Conservation (phyloP, 2,888 invertebrate genomes). For the Agrotis clavis region DNA sequence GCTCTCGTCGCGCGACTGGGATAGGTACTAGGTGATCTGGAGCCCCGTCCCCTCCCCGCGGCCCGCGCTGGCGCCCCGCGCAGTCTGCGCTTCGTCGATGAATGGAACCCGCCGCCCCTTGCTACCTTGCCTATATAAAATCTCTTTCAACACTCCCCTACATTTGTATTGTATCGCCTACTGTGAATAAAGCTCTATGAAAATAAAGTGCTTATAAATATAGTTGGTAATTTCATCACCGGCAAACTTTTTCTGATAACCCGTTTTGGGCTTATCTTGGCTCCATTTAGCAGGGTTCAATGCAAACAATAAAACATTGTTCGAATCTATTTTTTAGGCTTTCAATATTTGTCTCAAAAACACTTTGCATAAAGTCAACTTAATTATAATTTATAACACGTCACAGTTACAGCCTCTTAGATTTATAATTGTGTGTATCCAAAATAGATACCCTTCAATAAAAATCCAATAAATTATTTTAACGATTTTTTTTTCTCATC, state of each 20-base stretch:
- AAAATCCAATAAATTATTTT: conserved; percentile 1
- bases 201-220: conserved; percentile 83
- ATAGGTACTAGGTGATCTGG: conserved; percentile 82
- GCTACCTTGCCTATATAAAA: conserved; percentile 77
- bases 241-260: conserved; percentile 49
- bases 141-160: conserved; percentile 78
- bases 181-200: conserved; percentile 83
- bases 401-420: conserved; percentile 7
- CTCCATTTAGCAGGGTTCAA: conserved; percentile 9
- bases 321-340: conserved; percentile 32
- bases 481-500: not conserved
- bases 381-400: conserved; percentile 15
- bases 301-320: conserved; percentile 20
- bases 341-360: conserved; percentile 6
- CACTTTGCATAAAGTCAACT: conserved; percentile 11
- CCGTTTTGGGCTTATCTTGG: conserved; percentile 29
- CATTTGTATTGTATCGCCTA: conserved; percentile 82
- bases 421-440: conserved; percentile 4
- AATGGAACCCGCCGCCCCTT: conserved; percentile 83
- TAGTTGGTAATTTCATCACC: conserved; percentile 66
- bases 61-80: conserved; percentile 76
- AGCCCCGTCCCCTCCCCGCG: conserved; percentile 69
- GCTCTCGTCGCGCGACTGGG: conserved; percentile 72
- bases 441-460: conserved; percentile 2
- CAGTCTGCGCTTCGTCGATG: conserved; percentile 86